These are phyloP conservation scores for Brachionus plicatilis DNA, from an alignment of 1,140 invertebrate genomes.

Conservation along the genomic window DNA sequence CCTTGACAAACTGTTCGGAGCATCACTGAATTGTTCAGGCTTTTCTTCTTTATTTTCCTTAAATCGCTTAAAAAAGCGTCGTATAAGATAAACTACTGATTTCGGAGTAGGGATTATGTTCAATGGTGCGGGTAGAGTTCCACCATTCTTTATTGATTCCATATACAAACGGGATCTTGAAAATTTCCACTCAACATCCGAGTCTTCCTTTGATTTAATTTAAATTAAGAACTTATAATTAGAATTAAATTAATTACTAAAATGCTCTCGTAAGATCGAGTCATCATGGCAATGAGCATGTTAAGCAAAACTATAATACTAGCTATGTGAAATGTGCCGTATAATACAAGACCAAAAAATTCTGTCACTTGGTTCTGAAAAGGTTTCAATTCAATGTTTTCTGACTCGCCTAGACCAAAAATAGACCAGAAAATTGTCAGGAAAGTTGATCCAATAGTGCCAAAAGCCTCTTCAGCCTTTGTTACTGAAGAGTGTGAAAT, in stretches of 20 bases:
- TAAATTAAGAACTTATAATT: constrained; percentile 20
- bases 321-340: constrained; percentile 54
- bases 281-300: constrained; percentile 62
- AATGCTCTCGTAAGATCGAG: constrained; percentile 58
- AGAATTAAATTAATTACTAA: constrained; percentile 47
- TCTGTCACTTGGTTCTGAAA: constrained; percentile 43
- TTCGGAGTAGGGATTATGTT: constrained; percentile 85
- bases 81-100: constrained; percentile 49
- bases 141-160: constrained; percentile 81
- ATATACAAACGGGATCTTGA: constrained; percentile 82
- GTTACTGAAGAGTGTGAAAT: constrained; percentile 40
- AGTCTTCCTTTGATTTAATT: constrained; percentile 64
- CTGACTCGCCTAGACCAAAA: constrained; percentile 66
- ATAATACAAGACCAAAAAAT: constrained; percentile 52
- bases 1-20: not conserved
- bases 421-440: constrained; percentile 71
- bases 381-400: constrained; percentile 61
- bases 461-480: constrained; percentile 47
- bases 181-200: constrained; percentile 86
- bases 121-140: constrained; percentile 77
- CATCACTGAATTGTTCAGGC: not conserved
- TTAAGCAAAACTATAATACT: constrained; percentile 60
- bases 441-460: constrained; percentile 60
- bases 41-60: not conserved
- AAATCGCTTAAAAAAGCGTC: not conserved